Conservation (phyloP, 1,140 invertebrate species). For the Archivesica marissinica region DNA sequence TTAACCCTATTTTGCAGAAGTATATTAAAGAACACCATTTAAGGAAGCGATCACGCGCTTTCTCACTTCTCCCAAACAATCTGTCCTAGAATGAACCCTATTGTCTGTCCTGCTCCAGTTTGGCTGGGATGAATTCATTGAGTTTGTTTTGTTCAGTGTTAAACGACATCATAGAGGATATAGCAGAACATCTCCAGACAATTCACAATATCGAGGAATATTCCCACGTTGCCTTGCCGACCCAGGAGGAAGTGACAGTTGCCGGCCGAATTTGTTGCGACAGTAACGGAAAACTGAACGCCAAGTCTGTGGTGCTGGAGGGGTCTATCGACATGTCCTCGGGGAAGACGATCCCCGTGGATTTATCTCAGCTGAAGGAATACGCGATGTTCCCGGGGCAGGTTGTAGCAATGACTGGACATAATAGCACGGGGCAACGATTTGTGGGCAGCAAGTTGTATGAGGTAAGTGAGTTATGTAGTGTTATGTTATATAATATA, state of each 20-base stretch:
- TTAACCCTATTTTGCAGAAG: too few relatives aligned
- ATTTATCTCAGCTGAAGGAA: constrained; percentile 87
- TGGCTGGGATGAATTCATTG: too few relatives aligned
- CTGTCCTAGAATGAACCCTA: too few relatives aligned
- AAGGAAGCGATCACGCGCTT: too few relatives aligned
- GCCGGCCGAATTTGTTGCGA: constrained; percentile 90
- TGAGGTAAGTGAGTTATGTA: constrained; percentile 78
- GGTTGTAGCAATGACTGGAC: constrained; percentile 90
- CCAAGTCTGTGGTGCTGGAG: constrained; percentile 89
- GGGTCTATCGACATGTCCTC: constrained; percentile 85
- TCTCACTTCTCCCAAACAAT: too few relatives aligned
- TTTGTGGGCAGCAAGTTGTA: constrained; percentile 89
- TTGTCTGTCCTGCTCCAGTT: too few relatives aligned
- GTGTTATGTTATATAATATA: too few relatives aligned
- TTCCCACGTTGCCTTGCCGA: constrained; percentile 74
- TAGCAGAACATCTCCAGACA: constrained; percentile 78
- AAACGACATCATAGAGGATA: constrained; percentile 83
- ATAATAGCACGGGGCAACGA: constrained; percentile 88
- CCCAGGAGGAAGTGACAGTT: constrained; percentile 82
- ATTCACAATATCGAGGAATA: constrained; percentile 77
- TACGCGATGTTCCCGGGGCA: constrained; percentile 93
- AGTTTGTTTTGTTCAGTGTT: constrained; percentile 73
- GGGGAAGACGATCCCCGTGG: constrained; percentile 85
- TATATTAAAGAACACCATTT: too few relatives aligned
- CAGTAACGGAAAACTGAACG: constrained; percentile 88